Conservation (phyloP, 2,797 vertebrate species). For the Sebastolobus altivelis region DNA sequence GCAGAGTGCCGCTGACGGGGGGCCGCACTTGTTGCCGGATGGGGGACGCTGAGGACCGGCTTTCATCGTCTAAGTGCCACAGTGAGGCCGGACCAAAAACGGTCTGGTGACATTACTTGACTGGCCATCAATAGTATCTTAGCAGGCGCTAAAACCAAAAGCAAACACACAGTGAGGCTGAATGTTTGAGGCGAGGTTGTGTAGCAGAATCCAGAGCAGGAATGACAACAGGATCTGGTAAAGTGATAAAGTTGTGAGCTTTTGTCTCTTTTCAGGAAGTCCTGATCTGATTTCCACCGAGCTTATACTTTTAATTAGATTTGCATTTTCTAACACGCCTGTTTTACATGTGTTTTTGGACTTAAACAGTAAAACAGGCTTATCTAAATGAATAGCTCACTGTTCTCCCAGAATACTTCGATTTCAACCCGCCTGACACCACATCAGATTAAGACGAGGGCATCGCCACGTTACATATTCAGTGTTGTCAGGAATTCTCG, state of each 20-base stretch:
- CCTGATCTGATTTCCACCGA: slow-evolving; percentile 68
- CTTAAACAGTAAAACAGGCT: slow-evolving; percentile 64
- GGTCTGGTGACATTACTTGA: slow-evolving; percentile 96
- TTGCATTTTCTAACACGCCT: slow-evolving; percentile 61
- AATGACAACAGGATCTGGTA: slow-evolving; percentile 56
- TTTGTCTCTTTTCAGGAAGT: slow-evolving; percentile 64
- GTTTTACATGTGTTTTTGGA: slow-evolving; percentile 70
- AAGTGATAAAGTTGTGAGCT: slow-evolving; percentile 56
- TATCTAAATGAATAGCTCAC: slow-evolving; percentile 49
- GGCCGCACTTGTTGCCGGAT: slow-evolving; percentile 85
- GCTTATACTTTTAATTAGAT: slow-evolving; percentile 75
- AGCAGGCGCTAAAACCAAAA: slow-evolving; percentile 85
- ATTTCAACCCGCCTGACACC: slow-evolving; percentile 41
- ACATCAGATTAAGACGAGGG: slow-evolving; percentile 49
- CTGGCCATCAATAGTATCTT: slow-evolving; percentile 91
- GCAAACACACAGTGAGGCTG: slow-evolving; percentile 79
- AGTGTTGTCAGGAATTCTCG: slow-evolving; percentile 58
- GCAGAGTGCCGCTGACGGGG: slow-evolving; percentile 65
- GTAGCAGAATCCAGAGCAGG: slow-evolving; percentile 37
- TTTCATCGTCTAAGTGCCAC: slow-evolving; percentile 91
- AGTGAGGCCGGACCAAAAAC: slow-evolving; percentile 87
- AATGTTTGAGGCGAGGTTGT: slow-evolving; percentile 46
- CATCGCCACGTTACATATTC: slow-evolving; percentile 52
- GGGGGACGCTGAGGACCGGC: slow-evolving; percentile 81
- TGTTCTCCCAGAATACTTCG: slow-evolving; percentile 44